Conservation (phyloP, 2,888 invertebrate species). For the Archaeoteleia sp. region DNA sequence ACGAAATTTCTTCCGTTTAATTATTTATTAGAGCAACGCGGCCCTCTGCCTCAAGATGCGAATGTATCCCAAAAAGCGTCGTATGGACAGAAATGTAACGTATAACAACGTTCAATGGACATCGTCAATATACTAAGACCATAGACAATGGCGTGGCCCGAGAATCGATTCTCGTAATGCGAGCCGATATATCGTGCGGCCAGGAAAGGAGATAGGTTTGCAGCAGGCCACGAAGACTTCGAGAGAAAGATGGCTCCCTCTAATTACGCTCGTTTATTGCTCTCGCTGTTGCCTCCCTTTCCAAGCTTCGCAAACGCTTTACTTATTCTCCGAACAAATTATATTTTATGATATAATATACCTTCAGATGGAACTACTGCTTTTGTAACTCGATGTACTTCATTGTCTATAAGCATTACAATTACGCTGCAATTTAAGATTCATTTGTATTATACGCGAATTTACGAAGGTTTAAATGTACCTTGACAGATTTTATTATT, state of each 20-base stretch:
- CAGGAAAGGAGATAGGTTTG: constrained; percentile 29
- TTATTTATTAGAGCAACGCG: constrained; percentile 26
- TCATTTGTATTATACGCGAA: constrained; percentile 20
- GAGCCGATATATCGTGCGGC: constrained; percentile 36
- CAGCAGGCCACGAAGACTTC: constrained; percentile 28
- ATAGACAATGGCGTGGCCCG: constrained; percentile 32
- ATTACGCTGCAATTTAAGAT: constrained; percentile 11
- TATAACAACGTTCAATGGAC: constrained; percentile 44
- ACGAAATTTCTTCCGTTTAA: constrained; percentile 29
- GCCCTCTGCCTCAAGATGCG: constrained; percentile 4
- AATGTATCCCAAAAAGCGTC: constrained; percentile 23
- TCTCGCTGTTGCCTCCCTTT: constrained; percentile 9
- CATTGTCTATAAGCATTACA: constrained; percentile 4
- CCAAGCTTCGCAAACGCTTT: constrained; percentile 14
- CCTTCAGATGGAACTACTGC: not conserved
- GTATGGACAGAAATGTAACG: constrained; percentile 34
- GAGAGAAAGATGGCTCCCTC: constrained; percentile 35
- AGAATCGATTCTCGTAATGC: constrained; percentile 48
- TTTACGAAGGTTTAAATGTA: constrained; percentile 29
- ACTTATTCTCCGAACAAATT: constrained; percentile 18
- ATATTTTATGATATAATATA: constrained; percentile 14
- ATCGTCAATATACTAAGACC: constrained; percentile 46
- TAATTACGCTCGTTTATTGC: constrained; percentile 52
- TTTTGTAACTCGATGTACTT: too few relatives aligned
- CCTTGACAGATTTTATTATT: too few relatives aligned